phyloP scores from a whole-genome alignment of 1,140 invertebrate genomes.

The Spodoptera litura region DNA sequence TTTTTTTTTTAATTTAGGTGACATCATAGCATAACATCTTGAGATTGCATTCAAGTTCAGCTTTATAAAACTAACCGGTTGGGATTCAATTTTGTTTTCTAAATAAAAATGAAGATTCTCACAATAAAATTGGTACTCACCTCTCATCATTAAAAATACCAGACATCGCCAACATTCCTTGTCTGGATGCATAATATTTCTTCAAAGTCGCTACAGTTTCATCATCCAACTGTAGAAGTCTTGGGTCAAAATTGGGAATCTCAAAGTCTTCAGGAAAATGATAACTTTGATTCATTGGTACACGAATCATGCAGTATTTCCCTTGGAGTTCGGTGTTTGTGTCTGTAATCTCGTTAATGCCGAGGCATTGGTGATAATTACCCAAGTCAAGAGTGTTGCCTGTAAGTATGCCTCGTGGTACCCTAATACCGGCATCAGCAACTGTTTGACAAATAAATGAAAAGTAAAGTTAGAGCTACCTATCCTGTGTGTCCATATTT shows the following conservation, averaged over 20 bases:
- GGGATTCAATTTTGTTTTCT: too few relatives aligned
- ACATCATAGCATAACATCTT: too few relatives aligned
- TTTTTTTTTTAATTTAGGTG: too few relatives aligned
- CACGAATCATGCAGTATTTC: constrained; percentile 64
- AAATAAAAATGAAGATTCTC: too few relatives aligned
- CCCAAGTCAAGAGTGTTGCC: constrained; percentile 54
- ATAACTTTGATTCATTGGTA: constrained; percentile 49
- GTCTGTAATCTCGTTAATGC: constrained; percentile 49
- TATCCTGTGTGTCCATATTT: too few relatives aligned
- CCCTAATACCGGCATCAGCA: constrained; percentile 53
- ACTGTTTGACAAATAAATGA: constrained; percentile 43
- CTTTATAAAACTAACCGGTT: neutral
- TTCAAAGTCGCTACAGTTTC: constrained; percentile 10
- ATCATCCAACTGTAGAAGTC: neutral
- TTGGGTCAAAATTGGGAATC: constrained; percentile 12
- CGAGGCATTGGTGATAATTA: constrained; percentile 69
- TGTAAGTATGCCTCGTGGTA: constrained; percentile 50
- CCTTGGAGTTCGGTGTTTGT: constrained; percentile 58
- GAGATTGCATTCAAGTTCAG: too few relatives aligned
- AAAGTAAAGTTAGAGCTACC: too few relatives aligned
- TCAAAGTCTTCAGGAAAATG: constrained; percentile 28
- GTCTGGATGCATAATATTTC: constrained; percentile 2
- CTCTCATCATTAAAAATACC: constrained; percentile 26
- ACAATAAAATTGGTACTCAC: neutral
- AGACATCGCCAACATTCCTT: neutral